Percentiles rank a stretch among this genome's conserved stretches.
Conservation (phyloP, 2,888 invertebrate genomes). For the Leptura quadrifasciata region DNA sequence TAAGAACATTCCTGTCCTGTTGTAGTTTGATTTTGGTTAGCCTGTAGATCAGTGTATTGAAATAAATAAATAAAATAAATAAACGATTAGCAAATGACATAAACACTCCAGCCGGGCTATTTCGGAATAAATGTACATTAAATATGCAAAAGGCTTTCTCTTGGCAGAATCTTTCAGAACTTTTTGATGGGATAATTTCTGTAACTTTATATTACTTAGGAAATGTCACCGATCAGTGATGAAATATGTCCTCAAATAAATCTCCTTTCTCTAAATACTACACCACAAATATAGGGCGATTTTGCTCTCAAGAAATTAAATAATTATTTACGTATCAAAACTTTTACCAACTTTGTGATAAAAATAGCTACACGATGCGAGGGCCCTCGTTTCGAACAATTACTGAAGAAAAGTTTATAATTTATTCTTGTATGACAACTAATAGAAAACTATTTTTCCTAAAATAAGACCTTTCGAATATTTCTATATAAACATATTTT, state of each 20-base stretch:
- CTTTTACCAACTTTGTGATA: background rate
- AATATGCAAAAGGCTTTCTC: slow-evolving; percentile 19
- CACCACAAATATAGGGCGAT: slow-evolving; percentile 5
- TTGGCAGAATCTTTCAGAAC: slow-evolving; percentile 22
- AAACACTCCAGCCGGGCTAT: background rate
- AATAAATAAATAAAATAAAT: no score
- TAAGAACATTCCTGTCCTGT: no score
- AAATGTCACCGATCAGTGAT: slow-evolving; percentile 16
- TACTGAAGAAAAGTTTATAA: no score
- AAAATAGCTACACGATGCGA: background rate
- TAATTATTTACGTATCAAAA: background rate
- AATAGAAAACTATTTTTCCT: no score
- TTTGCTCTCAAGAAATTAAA: background rate
- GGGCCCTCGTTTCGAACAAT: no score
- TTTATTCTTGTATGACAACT: no score
- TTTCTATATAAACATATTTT: no score
- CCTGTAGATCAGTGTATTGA: no score
- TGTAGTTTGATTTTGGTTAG: no score
- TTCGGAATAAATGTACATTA: slow-evolving; percentile 20
- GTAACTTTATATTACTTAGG: slow-evolving; percentile 24
- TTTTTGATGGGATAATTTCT: slow-evolving; percentile 26
- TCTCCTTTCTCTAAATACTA: slow-evolving; percentile 13
- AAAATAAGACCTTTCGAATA: no score
- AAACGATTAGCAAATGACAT: background rate
- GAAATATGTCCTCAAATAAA: slow-evolving; percentile 21